Evolutionary conservation across 2,888 invertebrate genomes (phyloP).

Genomic region (Mesorhabditis spiculigera): DNA sequence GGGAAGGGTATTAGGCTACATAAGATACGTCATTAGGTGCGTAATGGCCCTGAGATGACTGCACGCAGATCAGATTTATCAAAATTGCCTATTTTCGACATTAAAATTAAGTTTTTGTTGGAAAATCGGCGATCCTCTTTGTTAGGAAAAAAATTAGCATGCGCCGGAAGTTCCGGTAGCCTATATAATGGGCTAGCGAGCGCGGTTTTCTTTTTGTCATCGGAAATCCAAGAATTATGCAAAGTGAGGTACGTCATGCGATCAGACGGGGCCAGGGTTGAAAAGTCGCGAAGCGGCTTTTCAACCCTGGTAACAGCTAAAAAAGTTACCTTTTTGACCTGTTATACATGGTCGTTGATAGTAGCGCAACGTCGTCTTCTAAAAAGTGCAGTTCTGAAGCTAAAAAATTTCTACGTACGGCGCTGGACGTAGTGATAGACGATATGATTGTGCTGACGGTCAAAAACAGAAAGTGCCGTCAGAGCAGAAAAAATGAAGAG

Average conservation of each 20-base stretch:
- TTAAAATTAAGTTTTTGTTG: too few relatives aligned
- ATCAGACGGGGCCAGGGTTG: background rate
- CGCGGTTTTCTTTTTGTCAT: too few relatives aligned
- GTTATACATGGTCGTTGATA: constrained; percentile 8
- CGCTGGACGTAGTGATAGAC: constrained; percentile 29
- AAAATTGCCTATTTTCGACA: too few relatives aligned
- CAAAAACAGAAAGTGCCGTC: constrained; percentile 29
- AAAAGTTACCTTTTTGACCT: constrained; percentile 21
- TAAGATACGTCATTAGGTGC: too few relatives aligned
- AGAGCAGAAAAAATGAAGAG: constrained; percentile 10
- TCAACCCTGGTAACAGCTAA: background rate
- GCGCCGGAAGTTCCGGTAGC: too few relatives aligned
- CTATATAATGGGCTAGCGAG: too few relatives aligned
- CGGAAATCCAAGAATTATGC: too few relatives aligned
- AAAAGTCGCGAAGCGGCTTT: background rate
- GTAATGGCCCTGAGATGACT: too few relatives aligned
- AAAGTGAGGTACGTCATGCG: background rate
- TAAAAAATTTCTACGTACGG: constrained; percentile 24
- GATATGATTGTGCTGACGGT: constrained; percentile 35
- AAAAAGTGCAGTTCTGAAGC: background rate
- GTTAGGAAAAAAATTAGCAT: too few relatives aligned
- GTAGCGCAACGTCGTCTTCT: constrained; percentile 5
- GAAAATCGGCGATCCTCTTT: too few relatives aligned
- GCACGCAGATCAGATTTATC: too few relatives aligned
- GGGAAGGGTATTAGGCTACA: too few relatives aligned